A percentile compares a stretch with the other conserved stretches of the same genome.
Evolutionary conservation across 1,140 invertebrate genomes (phyloP).

Genomic region (Dinoponera quadriceps): DNA sequence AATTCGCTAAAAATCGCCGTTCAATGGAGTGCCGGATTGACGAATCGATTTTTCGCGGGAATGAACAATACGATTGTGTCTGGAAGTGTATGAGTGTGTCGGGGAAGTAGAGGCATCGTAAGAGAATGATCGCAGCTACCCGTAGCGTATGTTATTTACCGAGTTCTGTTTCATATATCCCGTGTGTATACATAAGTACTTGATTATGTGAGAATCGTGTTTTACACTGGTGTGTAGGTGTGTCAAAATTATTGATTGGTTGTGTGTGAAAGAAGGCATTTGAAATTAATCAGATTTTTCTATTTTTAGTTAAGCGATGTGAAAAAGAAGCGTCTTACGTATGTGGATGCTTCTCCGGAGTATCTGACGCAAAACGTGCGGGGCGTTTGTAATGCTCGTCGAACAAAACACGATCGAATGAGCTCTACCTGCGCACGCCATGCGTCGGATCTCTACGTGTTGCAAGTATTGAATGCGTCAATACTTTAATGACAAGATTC

Average conservation of each 20-base stretch:
- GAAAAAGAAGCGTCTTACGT: constrained; percentile 51
- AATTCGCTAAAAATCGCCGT: neutral
- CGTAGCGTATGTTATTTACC: constrained; percentile 73
- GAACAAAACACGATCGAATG: no score
- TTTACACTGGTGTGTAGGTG: constrained; percentile 79
- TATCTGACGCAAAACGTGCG: no score
- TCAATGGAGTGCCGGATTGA: constrained; percentile 1
- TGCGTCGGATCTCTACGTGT: constrained; percentile 25
- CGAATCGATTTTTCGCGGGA: neutral
- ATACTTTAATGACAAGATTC: constrained; percentile 53
- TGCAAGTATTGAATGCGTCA: constrained; percentile 41
- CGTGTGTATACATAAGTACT: constrained; percentile 70
- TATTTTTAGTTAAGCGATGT: constrained; percentile 62
- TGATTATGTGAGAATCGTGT: constrained; percentile 76
- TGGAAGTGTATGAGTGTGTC: constrained; percentile 57
- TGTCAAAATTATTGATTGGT: constrained; percentile 79
- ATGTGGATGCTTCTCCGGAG: neutral
- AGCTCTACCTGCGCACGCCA: no score
- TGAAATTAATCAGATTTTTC: constrained; percentile 70
- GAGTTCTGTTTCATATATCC: constrained; percentile 71
- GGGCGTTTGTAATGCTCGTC: no score
- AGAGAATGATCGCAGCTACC: constrained; percentile 78
- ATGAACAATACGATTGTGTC: constrained; percentile 25
- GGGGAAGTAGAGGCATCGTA: constrained; percentile 25
- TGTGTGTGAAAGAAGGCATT: constrained; percentile 78